These are phyloP conservation scores for Gobionotothen gibberifrons DNA, from an alignment of 2,797 vertebrate species.

Conservation along the genomic window DNA sequence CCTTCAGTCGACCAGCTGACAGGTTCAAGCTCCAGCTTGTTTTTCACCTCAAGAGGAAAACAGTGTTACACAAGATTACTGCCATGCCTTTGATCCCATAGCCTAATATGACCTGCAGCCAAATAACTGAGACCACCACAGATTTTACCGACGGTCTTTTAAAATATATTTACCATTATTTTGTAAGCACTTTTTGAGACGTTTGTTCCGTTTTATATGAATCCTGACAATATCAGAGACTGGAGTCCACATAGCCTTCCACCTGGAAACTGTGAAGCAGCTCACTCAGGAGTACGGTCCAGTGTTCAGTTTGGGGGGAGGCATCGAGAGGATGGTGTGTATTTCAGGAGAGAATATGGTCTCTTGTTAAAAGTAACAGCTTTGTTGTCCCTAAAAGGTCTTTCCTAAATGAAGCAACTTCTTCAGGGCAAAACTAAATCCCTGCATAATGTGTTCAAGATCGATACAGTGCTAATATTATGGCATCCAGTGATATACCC, in stretches of 20 bases:
- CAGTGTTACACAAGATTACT: constrained; percentile 38
- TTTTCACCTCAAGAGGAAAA: constrained; percentile 3
- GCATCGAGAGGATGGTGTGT: constrained; percentile 73
- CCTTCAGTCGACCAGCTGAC: background rate
- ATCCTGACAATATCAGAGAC: constrained; percentile 79
- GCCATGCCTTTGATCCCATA: no score
- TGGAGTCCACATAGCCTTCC: constrained; percentile 82
- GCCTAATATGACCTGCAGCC: background rate
- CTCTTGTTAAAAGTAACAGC: constrained; percentile 79
- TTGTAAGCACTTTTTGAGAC: constrained; percentile 70
- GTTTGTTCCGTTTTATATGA: constrained; percentile 72
- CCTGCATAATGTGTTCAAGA: background rate
- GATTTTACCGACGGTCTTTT: background rate
- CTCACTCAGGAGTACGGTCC: constrained; percentile 77
- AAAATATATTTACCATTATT: constrained; percentile 64
- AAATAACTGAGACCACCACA: background rate
- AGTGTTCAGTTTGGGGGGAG: constrained; percentile 80
- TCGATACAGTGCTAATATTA: background rate
- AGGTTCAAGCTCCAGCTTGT: constrained; percentile 15
- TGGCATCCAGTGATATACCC: no score
- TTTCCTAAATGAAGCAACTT: no score
- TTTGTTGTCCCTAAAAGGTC: constrained; percentile 42
- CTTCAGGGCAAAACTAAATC: background rate
- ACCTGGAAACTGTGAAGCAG: constrained; percentile 79
- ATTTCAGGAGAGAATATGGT: constrained; percentile 80